Evolutionary conservation across 2,797 vertebrate genomes (phyloP), one percentile per base, ranked within the genome.

Genomic region (Sebastes dallii): DNA sequence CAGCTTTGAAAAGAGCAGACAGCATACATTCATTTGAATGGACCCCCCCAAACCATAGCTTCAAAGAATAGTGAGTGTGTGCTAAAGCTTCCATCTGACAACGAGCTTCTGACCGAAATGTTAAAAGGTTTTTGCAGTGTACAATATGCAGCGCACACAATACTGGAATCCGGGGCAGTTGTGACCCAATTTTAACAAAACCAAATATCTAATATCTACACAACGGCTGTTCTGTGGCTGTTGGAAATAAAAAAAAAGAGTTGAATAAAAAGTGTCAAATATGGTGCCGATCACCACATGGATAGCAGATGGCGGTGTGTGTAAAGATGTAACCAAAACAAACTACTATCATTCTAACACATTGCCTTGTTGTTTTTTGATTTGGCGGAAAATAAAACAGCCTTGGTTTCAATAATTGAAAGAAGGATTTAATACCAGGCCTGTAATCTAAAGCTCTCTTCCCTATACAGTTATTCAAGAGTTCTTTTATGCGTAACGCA

Each of bases 1-100:
- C 97, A 0, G 98, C 99, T 99, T 89, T 30, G 46, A 80, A 90
- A 88, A 93, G 84, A 88, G 87, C 89, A 94, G 78, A 86, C 59
- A 86, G 78, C 83, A 90, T 18, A 90, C 81, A 92, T 55, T 36
- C 75, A 68, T 88, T 79, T 91, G 84, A 94, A 93, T 85, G 87
- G 86, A 84, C 27, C 46, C 62, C 75, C 79, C 78, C 73, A 83
- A 93, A 93, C 64, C 81, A 83, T 71, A 32, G 84, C 85, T 67
- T 88, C 78, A 88, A 85, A 84, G 78, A 85, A 78, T 30, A 72
- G 74, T 5, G 54, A 74, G 78, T 61, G 22, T 62, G 74, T 54
- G 54, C 70, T 73, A 36, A 80, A 66, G 75, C 25, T 62, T 61
- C 42, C 1, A 59, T 77, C 46, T 72, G 67, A 85, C 77, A 88